These are phyloP conservation scores for Helicoverpa zea DNA, from an alignment of 1,140 invertebrate species.

Conservation along the genomic window DNA sequence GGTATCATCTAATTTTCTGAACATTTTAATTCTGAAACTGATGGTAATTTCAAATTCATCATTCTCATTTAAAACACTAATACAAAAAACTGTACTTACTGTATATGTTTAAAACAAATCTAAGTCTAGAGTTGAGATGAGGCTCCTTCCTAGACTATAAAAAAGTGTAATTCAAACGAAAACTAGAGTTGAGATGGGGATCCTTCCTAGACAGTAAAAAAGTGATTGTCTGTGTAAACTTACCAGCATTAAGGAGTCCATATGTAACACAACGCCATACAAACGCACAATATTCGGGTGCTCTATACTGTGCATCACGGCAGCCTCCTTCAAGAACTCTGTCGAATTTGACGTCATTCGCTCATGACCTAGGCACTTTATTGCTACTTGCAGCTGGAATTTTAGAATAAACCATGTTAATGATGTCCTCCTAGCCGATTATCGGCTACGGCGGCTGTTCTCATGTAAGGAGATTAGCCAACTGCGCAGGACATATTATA, in stretches of 20 bases:
- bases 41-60: too few relatives aligned
- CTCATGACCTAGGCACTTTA: conserved; percentile 98
- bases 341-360: conserved; percentile 98
- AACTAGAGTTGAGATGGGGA: too few relatives aligned
- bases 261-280: conserved; percentile 98
- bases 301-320: conserved; percentile 99
- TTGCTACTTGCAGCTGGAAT: conserved; percentile 97
- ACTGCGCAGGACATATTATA: too few relatives aligned
- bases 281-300: conserved; percentile 98
- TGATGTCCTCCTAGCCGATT: background rate
- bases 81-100: too few relatives aligned
- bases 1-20: too few relatives aligned
- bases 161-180: too few relatives aligned
- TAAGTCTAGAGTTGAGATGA: too few relatives aligned
- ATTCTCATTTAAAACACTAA: too few relatives aligned
- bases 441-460: background rate
- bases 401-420: background rate
- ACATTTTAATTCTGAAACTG: too few relatives aligned
- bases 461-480: too few relatives aligned
- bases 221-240: conserved; percentile 52
- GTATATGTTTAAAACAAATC: too few relatives aligned
- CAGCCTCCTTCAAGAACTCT: conserved; percentile 99
- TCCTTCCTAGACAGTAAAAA: background rate
- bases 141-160: too few relatives aligned
- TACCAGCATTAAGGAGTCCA: conserved; percentile 98